Base-by-base conservation (phyloP, 2,797 vertebrate genomes). In the Erithacus rubecula region DNA sequence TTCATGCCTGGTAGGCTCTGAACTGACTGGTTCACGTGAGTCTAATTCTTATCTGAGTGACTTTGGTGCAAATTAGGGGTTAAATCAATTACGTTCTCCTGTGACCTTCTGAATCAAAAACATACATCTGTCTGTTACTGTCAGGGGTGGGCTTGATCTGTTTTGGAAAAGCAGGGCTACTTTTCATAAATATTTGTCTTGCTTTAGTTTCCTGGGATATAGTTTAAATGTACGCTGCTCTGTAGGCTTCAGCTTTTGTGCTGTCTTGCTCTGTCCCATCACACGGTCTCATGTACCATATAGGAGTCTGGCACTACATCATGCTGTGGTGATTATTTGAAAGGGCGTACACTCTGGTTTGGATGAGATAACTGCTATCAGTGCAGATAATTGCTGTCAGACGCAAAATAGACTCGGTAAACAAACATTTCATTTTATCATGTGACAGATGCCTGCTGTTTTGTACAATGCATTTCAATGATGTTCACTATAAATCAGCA, bases 301-400 rank as follows among this genome's bases (percentile, higher is more conserved):
- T 85, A 65, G 60, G 56, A 88, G 71, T 58, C 47, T 55, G 82
- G 89, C 72, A 69, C 44, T 89, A 36, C 58, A 72, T 93, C 93
- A 89, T 92, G 80, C 62, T 77, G 87, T 71, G 63, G 82, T 81
- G 94, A 88, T 92, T 95, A 94, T 97, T 97, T 96, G 92, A 93
- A 96, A 97, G 96, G 97, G 86, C 18, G 53, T 95, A 83, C 77
- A 58, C 94, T 96, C 94, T 96, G 85, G 92, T 97, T 97, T 83
- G 94, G 95, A 94, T 83, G 89, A 90, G 96, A 95, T 97, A 95
- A 69, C 95, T 67, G 52, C 94, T 98, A 97, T 97, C 96, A 89
- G 85, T 89, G 69, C 88, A 90, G 95, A 95, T 96, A 94, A 97
- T 96, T 96, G 92, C 87, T 90, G 58, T 92, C 90, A 93, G 95